Percentiles rank a stretch among this genome's conserved stretches.
phyloP scores from a whole-genome alignment of 2,888 invertebrate species.

The Euzophera pinguis region DNA sequence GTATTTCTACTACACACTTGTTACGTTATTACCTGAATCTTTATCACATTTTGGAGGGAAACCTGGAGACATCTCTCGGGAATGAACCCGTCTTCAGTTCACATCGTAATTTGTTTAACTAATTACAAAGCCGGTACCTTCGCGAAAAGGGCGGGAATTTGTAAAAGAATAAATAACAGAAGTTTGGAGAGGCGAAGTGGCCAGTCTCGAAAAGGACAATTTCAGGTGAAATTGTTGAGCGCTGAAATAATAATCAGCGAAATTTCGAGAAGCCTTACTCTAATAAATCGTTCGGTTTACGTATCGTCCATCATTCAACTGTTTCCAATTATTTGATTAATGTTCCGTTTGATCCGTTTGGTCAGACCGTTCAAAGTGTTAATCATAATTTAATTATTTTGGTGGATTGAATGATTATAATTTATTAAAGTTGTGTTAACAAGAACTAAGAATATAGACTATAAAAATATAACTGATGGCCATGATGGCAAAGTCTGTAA shows the following conservation, averaged over 20 bases:
- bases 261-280: constrained; percentile 3
- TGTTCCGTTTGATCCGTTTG: neutral
- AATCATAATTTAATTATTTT: neutral
- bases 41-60: constrained; percentile 4
- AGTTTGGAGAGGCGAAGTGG: constrained; percentile 25
- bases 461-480: too few species aligned
- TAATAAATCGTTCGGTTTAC: constrained; percentile 6
- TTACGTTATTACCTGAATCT: constrained; percentile 5
- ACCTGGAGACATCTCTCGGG: constrained; percentile 22
- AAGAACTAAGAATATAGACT: too few species aligned
- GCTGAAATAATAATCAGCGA: constrained; percentile 12
- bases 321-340: constrained; percentile 5
- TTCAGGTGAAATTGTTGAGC: constrained; percentile 1
- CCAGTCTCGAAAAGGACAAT: constrained; percentile 8
- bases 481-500: too few species aligned
- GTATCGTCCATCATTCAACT: neutral
- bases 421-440: too few species aligned
- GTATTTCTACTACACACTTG: neutral
- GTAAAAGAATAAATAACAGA: constrained; percentile 29
- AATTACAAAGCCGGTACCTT: constrained; percentile 38
- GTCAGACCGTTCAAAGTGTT: neutral
- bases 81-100: constrained; percentile 33
- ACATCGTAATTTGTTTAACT: constrained; percentile 45
- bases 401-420: too few species aligned
- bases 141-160: constrained; percentile 17